Evolutionary conservation across 2,797 vertebrate genomes (phyloP).

Genomic region (Centropyge bicolor): DNA sequence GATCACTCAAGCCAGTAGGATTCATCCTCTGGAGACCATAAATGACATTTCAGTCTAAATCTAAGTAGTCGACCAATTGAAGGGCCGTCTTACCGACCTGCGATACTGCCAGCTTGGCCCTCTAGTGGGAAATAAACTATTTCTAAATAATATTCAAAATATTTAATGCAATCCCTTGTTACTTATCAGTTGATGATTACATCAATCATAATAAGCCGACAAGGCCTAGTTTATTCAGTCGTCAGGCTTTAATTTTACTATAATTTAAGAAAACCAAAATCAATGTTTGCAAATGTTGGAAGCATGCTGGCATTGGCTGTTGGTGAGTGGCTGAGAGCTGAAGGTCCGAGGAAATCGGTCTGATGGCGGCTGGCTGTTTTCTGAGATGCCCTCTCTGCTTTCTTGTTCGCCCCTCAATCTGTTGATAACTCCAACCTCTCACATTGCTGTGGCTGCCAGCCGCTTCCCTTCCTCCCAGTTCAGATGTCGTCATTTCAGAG

Average conservation of each 20-base stretch:
- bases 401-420: slow-evolving; percentile 67
- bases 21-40: background rate
- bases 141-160: background rate
- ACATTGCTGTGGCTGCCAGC: slow-evolving; percentile 66
- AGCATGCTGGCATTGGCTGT: slow-evolving; percentile 94
- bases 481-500: slow-evolving; percentile 70
- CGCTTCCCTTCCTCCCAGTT: slow-evolving; percentile 66
- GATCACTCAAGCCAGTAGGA: background rate
- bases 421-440: slow-evolving; percentile 66
- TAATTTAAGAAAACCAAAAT: slow-evolving; percentile 66
- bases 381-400: slow-evolving; percentile 67
- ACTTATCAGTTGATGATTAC: background rate
- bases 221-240: background rate
- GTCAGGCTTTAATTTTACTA: slow-evolving; percentile 51
- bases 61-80: background rate
- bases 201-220: background rate
- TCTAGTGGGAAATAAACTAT: background rate
- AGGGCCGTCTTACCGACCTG: too few relatives aligned
- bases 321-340: slow-evolving; percentile 92
- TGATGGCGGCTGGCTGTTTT: slow-evolving; percentile 64
- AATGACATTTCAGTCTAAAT: background rate
- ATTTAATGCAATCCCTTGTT: background rate
- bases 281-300: slow-evolving; percentile 64
- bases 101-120: background rate
- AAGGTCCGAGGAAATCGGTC: slow-evolving; percentile 77